Evolutionary conservation across 2,888 invertebrate genomes (phyloP), one percentile per base, ranked within the genome.

Genomic region (Hydropsyche betteni): DNA sequence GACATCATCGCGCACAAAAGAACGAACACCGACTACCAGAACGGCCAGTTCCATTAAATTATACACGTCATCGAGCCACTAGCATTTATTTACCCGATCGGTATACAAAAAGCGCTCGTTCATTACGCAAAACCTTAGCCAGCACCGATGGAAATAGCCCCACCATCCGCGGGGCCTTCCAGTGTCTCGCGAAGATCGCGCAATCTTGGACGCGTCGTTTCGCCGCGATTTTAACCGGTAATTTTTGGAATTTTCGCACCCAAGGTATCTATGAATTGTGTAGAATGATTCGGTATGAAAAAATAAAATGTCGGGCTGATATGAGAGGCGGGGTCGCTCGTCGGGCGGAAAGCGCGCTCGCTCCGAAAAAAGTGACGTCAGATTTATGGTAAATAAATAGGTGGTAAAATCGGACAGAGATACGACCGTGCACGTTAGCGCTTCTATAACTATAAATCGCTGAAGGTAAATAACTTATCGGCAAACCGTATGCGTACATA

Each of bases 71-170:
- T 70, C 70, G 33, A 14, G 52, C 33, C 24, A n/a, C 68, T 14
- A 24, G 58, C 44, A 24, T 72, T 38, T 58, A 72, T 61, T 61
- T 72, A 70, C 55, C 12, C 34, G 8, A 34, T 72, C 33, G 14
- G 36, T 7, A 33, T 34, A 69, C n/a, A 61, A 55, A 55, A 53
- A 6, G 36, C 36, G 34, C 5, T 5, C 61, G 61, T 51, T 61
- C 24, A 55, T 72, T 72, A 58, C 72, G 58, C 72, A 72, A 72
- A 72, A 72, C 61, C 70, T 53, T 70, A 70, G 61, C 36, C 64
- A 8, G 10, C 44, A 10, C 10, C 0, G 72, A 58, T 72, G 14
- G 16, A 72, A 72, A 72, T 72, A 72, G 72, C n/a, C n/a, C 14
- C 34, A 44, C 38, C 34, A 8, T 44, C 10, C 44, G 44, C 44